Evolutionary conservation across 2,888 invertebrate species (phyloP).

Genomic region (Drosophila macrospina): DNA sequence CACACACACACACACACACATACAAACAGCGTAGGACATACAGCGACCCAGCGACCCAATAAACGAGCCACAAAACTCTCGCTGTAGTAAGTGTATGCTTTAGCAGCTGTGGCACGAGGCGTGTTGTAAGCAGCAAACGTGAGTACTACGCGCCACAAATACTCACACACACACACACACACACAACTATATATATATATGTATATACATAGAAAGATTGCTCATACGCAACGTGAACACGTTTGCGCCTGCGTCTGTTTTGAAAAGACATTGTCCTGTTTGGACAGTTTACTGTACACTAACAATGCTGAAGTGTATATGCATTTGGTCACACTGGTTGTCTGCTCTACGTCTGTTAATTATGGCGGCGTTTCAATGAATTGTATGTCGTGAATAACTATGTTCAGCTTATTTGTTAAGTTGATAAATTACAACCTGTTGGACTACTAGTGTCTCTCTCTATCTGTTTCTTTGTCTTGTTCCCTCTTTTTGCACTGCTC

Average conservation of each 20-base stretch:
- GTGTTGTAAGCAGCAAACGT: conserved; percentile 37
- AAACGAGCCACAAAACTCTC: conserved; percentile 21
- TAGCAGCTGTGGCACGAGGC: conserved; percentile 31
- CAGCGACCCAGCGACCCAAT: conserved; percentile 55
- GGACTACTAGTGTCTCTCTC: no score
- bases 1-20: conserved; percentile 1
- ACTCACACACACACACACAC: conserved; percentile 9
- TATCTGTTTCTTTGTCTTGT: no score
- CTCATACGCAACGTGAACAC: conserved; percentile 59
- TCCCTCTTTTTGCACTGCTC: no score
- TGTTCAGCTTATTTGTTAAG: no score
- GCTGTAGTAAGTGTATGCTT: conserved; percentile 20
- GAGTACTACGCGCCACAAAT: conserved; percentile 44
- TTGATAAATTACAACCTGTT: no score
- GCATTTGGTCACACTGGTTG: not conserved
- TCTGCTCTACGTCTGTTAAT: no score
- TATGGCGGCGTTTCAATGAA: no score
- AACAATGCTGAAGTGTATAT: not conserved
- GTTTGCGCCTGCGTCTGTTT: conserved; percentile 72
- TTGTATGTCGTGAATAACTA: no score
- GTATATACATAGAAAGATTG: conserved; percentile 15
- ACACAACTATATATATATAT: not conserved
- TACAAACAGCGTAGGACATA: not conserved
- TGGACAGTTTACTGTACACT: conserved; percentile 7
- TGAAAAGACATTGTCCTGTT: conserved; percentile 62